Evolutionary conservation across 2,797 vertebrate species (phyloP), one percentile per base, ranked within the genome.

Genomic region (Nyctalus aviator): DNA sequence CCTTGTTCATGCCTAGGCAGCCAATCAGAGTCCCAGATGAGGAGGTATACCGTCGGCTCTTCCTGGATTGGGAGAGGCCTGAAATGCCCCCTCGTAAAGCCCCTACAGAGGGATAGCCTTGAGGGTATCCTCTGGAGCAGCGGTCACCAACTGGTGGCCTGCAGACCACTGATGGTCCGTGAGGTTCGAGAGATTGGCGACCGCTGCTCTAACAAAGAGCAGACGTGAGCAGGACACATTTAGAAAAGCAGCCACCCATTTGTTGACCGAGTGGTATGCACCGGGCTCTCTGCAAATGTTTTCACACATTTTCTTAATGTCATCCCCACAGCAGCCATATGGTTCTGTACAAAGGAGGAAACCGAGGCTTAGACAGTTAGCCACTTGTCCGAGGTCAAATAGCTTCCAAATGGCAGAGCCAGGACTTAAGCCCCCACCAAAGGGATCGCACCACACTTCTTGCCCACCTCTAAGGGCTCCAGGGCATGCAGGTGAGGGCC

Each of bases 341-440:
- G 44, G 17, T 9, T 86, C 50, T 68, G 3, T 53, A 25, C 50
- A 68, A 14, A 92, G 82, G 57, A 90, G 20, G 11, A 90, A 88
- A 77, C 25, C 3, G 5, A 73, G 25, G 46, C 30, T 53, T 53
- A 87, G 30, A 73, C n/a, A 59, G 48, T 5, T 50, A 50, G 62
- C 46, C 5, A 2, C 50, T 64, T 46, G 21, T 88, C 62, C 2
- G 0, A 66, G 35, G 55, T 53, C 64, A 55, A 20, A 35, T 3
- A 75, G 72, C 62, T 32, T 86, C 2, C 27, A 50, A 88, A n/a
- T 44, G 71, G 25, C 46, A 75, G 48, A 84, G 12, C 27, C 35
- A 75, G 59, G 30, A 32, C 30, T 35, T 20, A 55, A 95, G 75
- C 18, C 25, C n/a, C 27, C 35, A 59, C 14, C 6, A 23, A 32